Base-by-base conservation (phyloP, 2,113 vertebrate species). In the Dunckerocampus dactyliophorus region DNA sequence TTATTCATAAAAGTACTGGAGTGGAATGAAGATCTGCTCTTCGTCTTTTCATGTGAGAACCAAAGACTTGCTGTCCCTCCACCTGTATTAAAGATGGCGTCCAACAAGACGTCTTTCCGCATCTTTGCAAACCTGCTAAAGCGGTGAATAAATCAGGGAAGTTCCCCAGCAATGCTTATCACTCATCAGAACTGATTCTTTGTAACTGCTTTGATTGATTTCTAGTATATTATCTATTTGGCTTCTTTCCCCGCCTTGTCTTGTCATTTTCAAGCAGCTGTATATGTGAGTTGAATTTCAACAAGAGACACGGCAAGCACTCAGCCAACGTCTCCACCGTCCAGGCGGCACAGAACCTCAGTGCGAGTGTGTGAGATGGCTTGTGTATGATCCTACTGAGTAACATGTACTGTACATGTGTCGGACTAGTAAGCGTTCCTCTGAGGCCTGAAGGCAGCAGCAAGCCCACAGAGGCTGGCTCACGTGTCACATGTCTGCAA, bases 61-160 rank as follows among this genome's bases (percentile, higher is more conserved):
- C 85, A 88, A 91, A 89, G 85, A 89, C 60, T 75, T 77, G 52
- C 37, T 22, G 42, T 70, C 65, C 58, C 71, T 54, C 50, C 51
- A 76, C 76, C 65, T 2, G 20, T 62, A 62, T 62, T 58, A n/a
- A 62, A n/a, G 55, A 34, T 17, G 1, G 47, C 55, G 66, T 77
- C 50, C 16, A 19, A 50, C 12, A 15, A 34, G 43, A 43, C 1
- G 12, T 72, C 9, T 49, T 24, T 65, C 13, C 21, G 11, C 21
- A 58, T 9, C 10, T 57, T 63, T 16, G 0, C 22, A 4, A 7
- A 34, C 31, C 31, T 8, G 31, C 31, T 53, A 37, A 71, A 64
- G 1, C 49, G 15, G 42, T 48, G 34, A 71, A 59, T 51, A 45
- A 59, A 74, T 49, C 55, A 62, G 49, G 39, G 39, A 19, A 28